Evolutionary conservation across 2,113 vertebrate species (phyloP), one percentile per base, ranked within the genome.

Genomic region (Tringa solitaria): DNA sequence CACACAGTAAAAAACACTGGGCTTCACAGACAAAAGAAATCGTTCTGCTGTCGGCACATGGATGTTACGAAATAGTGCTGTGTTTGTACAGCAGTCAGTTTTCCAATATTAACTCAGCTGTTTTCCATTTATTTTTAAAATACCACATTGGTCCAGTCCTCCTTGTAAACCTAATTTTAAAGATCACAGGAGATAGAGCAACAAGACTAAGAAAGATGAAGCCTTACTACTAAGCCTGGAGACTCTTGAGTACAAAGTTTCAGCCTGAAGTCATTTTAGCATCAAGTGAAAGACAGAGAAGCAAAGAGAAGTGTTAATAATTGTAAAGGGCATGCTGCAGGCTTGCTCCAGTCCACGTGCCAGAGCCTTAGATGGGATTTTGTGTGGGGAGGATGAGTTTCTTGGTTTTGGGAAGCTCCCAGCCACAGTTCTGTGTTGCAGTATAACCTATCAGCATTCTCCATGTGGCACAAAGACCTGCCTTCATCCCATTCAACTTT

Each of bases 111-210:
- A 85, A 57, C 76, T 82, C 93, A 92, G 63, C 90, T 98, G 90
- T 96, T 97, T 95, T 92, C 67, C 59, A 37, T 64, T 84, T 93
- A 84, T 84, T 96, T 96, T 95, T 94, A 92, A 94, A 89, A 95
- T 90, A 72, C 60, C 61, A n/a, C 37, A 35, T 81, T 41, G 26
- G 54, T 96, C 83, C 59, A 85, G 43, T 95, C 48, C 30, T 94
- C 51, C 39, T 84, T 92, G 70, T 95, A 96, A 95, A 77, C 28
- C 63, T 90, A 77, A 96, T 96, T 95, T 94, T 93, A 84, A 96
- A 94, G 94, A 69, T 91, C 60, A 43, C n/a, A 63, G 27, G 65
- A 86, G 84, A 63, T 76, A 81, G 77, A 94, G 80, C 75, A 86
- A 39, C 27, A 59, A 60, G 72, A 43, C 67, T 75, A 67, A 75